phyloP scores from a whole-genome alignment of 92 coral and sea anemone species.

The Desmophyllum pertusum region DNA sequence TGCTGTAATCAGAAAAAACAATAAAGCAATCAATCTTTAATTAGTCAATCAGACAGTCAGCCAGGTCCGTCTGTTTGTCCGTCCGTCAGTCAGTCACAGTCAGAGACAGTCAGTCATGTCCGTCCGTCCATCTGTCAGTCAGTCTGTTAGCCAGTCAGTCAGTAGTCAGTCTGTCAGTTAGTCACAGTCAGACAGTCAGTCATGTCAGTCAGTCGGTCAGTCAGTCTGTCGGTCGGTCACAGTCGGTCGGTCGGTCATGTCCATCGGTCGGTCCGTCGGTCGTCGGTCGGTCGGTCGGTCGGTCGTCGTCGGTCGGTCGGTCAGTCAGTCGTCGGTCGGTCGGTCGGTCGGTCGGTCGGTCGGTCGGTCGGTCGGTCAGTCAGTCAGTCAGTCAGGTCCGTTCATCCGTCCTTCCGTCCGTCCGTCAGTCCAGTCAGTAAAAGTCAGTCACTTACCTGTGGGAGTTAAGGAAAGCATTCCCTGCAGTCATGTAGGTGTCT shows the following conservation, averaged over 20 bases:
- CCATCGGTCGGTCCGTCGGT: too few species aligned
- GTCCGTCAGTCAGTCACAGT: background rate
- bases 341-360: too few species aligned
- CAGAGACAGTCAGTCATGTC: too few species aligned
- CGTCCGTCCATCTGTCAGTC: background rate
- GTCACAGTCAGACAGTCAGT: background rate
- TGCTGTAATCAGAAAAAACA: constrained; percentile 34
- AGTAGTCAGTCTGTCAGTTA: background rate
- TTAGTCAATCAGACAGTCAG: background rate
- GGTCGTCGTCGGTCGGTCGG: too few species aligned
- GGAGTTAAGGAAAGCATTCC: constrained; percentile 86
- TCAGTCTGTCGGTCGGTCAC: too few species aligned
- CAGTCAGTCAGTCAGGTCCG: too few species aligned
- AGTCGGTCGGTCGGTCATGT: too few species aligned
- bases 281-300: too few species aligned
- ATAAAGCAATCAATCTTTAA: background rate
- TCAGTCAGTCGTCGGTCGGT: too few species aligned
- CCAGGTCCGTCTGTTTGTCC: background rate
- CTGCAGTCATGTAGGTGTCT: constrained; percentile 90
- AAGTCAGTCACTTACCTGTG: constrained; percentile 83
- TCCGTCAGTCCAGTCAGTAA: background rate
- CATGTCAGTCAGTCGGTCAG: background rate
- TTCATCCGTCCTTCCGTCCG: too few species aligned
- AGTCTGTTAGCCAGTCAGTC: background rate
- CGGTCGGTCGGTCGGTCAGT: too few species aligned